phyloP scores from a whole-genome alignment of 2,113 vertebrate genomes.

The Apteryx owenii region DNA sequence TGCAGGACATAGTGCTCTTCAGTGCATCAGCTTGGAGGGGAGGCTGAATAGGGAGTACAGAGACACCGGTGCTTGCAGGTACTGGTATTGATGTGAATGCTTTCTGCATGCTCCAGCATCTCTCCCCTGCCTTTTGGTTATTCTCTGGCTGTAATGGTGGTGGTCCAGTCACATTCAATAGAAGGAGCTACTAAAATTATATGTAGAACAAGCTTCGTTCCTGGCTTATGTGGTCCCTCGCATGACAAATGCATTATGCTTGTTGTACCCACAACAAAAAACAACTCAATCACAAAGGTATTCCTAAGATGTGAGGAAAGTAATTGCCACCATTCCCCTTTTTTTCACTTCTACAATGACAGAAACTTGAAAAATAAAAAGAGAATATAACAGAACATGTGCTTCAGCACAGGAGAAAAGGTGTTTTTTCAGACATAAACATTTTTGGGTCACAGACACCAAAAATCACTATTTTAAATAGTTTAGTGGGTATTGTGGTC shows the following conservation, averaged over 20 bases:
- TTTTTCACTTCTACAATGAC: neutral
- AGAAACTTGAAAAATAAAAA: neutral
- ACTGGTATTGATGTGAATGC: neutral
- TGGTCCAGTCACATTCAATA: neutral
- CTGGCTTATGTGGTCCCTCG: neutral
- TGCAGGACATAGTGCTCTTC: neutral
- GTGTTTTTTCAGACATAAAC: rapidly evolving
- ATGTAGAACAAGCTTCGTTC: neutral
- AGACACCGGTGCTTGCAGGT: neutral
- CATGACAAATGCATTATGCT: neutral
- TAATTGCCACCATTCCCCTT: neutral
- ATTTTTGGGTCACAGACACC: neutral
- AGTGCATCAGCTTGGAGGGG: neutral
- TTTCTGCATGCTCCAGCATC: neutral
- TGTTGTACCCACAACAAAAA: neutral
- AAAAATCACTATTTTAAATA: neutral
- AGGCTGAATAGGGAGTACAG: neutral
- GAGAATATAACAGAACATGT: neutral
- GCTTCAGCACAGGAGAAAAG: neutral
- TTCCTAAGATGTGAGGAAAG: neutral
- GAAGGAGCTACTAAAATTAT: neutral
- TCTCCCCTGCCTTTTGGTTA: neutral
- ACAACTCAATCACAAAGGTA: neutral
- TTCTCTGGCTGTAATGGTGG: neutral
- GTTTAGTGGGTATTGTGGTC: neutral